These are phyloP conservation scores for Leptogaster cylindrica DNA, from an alignment of 2,888 invertebrate genomes.

Conservation along the genomic window DNA sequence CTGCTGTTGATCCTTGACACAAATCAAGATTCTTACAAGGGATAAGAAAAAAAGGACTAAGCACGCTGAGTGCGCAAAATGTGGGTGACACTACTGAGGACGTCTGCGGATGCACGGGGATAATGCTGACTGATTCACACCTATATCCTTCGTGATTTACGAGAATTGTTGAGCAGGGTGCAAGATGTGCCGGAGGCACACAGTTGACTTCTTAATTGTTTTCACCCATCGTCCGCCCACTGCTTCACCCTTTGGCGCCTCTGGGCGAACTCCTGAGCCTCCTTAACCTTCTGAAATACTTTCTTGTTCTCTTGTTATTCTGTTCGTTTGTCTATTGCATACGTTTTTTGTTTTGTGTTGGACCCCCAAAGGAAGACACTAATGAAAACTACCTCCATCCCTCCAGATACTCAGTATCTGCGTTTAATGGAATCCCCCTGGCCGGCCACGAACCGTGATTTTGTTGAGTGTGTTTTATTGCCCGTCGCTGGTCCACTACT, in stretches of 20 bases:
- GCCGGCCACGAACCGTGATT: not conserved
- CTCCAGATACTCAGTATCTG: not conserved
- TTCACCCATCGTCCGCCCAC: not conserved
- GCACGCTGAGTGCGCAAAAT: slow-evolving; percentile 10
- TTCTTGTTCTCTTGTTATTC: not conserved
- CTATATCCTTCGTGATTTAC: slow-evolving; percentile 42
- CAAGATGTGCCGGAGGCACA: not conserved
- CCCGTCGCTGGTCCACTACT: not conserved
- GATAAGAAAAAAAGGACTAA: slow-evolving; percentile 26
- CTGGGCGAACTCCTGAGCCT: not conserved
- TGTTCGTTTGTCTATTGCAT: not conserved
- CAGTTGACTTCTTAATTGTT: slow-evolving; percentile 3
- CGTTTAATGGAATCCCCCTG: not conserved
- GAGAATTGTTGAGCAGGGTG: slow-evolving; percentile 4
- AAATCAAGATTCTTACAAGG: slow-evolving; percentile 19
- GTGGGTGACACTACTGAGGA: slow-evolving; percentile 25
- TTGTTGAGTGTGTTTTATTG: slow-evolving; percentile 33
- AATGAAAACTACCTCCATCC: too few relatives aligned
- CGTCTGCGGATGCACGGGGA: slow-evolving; percentile 18
- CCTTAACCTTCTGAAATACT: not conserved
- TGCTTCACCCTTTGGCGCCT: not conserved
- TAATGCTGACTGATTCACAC: slow-evolving; percentile 41
- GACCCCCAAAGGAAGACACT: not conserved
- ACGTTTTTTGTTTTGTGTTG: too few relatives aligned
- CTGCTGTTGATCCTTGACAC: slow-evolving; percentile 36